phyloP scores from a whole-genome alignment of 2,797 vertebrate species.

The Champsocephalus gunnari region DNA sequence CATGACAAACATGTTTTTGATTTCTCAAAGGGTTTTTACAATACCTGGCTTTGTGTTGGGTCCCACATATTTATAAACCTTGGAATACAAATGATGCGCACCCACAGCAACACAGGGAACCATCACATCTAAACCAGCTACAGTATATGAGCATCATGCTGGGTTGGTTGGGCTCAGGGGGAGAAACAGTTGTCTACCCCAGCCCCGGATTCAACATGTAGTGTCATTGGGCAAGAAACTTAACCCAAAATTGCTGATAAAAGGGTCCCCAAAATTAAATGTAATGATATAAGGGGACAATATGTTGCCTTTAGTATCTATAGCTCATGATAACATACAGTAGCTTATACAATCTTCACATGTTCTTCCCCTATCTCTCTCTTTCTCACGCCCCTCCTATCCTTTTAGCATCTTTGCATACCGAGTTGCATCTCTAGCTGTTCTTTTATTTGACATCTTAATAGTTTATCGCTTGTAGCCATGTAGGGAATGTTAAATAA shows the following conservation, averaged over 20 bases:
- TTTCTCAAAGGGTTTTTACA: background rate
- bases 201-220: no score
- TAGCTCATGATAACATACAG: slow-evolving; percentile 12
- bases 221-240: no score
- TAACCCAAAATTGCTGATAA: no score
- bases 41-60: background rate
- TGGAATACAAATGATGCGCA: background rate
- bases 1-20: background rate
- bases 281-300: background rate
- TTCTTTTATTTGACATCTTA: slow-evolving; percentile 78
- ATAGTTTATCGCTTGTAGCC: slow-evolving; percentile 79
- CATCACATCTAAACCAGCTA: background rate
- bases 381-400: slow-evolving; percentile 36
- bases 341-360: slow-evolving; percentile 13
- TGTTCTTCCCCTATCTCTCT: background rate
- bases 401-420: slow-evolving; percentile 67
- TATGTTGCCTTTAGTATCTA: background rate
- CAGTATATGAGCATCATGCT: background rate
- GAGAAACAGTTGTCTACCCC: no score
- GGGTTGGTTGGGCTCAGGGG: no score
- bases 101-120: slow-evolving; percentile 5
- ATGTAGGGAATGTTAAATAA: slow-evolving; percentile 82
- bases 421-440: slow-evolving; percentile 61
- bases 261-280: no score
- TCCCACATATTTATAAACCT: slow-evolving; percentile 1